Base-by-base conservation (phyloP, 2,113 vertebrate genomes). In the Tinamus guttatus region DNA sequence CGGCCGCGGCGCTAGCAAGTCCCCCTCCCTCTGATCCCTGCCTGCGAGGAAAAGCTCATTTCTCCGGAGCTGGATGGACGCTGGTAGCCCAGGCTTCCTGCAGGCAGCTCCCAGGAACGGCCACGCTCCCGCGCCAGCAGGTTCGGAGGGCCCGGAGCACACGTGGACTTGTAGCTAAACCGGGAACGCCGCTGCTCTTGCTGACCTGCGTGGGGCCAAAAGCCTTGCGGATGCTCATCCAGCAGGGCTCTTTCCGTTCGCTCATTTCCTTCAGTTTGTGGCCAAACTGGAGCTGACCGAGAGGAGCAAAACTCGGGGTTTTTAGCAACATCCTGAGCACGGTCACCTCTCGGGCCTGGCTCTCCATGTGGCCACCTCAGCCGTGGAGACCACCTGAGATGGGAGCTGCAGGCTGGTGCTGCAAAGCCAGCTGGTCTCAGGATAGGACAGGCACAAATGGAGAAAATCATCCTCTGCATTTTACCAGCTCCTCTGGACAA, bases 251-350 rank as follows among this genome's bases (percentile, higher is more conserved):
- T 59, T 90, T 85, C 76, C 64, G 0, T 11, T 60, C 0, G 1
- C 59, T 92, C 8, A 3, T 43, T 94, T 85, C 43, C 82, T 94
- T 79, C 67, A n/a, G 62, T 41, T 85, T 62, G 3, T 27, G 4
- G 2, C 52, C n/a, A 11, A 54, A 60, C 71, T 3, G 7, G 63
- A 93, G 67, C 69, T 0, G 0, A 25, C 17, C 1, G 36, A 3
- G 9, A 52, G 83, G 64, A 81, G 73, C 7, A 4, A 52, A 45
- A 47, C 40, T 41, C 32, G 15, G 30, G 19, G 21, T 8, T 21
- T n/a, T 22, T 24, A 47, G 22, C 32, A 9, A 15, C 43, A 34
- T 16, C 27, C 14, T 16, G 27, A 15, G 15, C 15, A 16, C 14
- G 27, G 27, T 38, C 38, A 30, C 25, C 40, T 41, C 36, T 5